Conservation (phyloP, 2,888 invertebrate species). For the Tachina grossa region DNA sequence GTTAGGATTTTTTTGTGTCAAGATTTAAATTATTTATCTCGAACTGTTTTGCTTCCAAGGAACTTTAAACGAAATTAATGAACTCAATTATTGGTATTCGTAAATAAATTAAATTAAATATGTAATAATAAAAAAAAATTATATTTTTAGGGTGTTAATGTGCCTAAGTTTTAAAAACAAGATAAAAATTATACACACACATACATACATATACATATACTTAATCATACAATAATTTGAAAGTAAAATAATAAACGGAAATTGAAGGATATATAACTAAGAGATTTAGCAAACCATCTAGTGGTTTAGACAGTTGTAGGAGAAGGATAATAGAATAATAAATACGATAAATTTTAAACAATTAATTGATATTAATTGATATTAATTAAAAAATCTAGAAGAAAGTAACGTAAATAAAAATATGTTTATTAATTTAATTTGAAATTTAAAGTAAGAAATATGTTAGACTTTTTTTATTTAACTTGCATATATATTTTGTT, state of each 20-base stretch:
- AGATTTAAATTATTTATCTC: neutral
- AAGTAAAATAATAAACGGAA: conserved; percentile 15
- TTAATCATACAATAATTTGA: conserved; percentile 30
- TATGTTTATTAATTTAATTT: neutral
- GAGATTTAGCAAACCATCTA: conserved; percentile 2
- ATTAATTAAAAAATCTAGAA: conserved; percentile 8
- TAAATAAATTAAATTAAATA: conserved; percentile 18
- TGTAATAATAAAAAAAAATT: conserved; percentile 38
- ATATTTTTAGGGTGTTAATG: conserved; percentile 72
- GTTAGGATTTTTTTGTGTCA: too few relatives aligned
- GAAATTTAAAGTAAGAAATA: neutral
- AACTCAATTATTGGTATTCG: neutral
- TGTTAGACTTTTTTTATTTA: neutral
- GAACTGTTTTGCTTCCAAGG: neutral
- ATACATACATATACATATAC: conserved; percentile 42
- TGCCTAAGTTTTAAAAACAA: conserved; percentile 70
- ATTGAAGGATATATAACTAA: conserved; percentile 33
- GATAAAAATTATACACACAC: conserved; percentile 66
- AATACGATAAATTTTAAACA: conserved; percentile 10
- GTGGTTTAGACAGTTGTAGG: conserved; percentile 13
- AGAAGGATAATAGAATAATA: conserved; percentile 30
- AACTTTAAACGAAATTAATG: conserved; percentile 2
- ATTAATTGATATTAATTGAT: conserved; percentile 11
- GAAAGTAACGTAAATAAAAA: neutral
- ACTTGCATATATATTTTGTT: neutral